These are phyloP conservation scores for Cossypha dichroa DNA, from an alignment of 2,797 vertebrate species.

Conservation along the genomic window DNA sequence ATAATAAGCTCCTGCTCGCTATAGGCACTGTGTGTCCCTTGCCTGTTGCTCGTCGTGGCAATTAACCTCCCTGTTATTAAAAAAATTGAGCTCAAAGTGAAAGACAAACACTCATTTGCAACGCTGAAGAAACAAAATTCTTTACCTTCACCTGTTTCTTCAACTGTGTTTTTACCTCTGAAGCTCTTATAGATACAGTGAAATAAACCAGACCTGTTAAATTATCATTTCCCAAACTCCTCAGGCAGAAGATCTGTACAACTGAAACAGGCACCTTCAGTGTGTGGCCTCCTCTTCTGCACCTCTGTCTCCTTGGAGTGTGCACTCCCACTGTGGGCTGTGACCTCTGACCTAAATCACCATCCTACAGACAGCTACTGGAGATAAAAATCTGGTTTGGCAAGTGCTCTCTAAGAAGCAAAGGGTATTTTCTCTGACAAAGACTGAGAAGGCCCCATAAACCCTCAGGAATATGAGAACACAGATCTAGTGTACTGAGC, in stretches of 20 bases:
- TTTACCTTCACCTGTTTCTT: neutral
- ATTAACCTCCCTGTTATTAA: slow-evolving; percentile 61
- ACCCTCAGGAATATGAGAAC: neutral
- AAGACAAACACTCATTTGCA: slow-evolving; percentile 34
- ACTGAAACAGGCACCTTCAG: rapidly evolving
- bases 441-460: neutral
- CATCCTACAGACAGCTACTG: neutral
- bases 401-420: neutral
- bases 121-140: neutral
- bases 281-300: neutral
- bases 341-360: neutral
- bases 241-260: neutral
- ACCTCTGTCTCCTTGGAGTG: neutral
- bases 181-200: neutral
- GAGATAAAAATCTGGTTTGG: neutral
- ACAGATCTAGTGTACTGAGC: neutral
- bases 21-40: slow-evolving; percentile 40
- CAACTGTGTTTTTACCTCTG: neutral
- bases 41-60: slow-evolving; percentile 2
- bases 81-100: slow-evolving; percentile 17
- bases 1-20: slow-evolving; percentile 46
- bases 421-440: neutral
- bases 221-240: neutral
- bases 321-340: neutral
- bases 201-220: neutral